Percentiles rank a stretch among this genome's conserved stretches.
phyloP scores from a whole-genome alignment of 2,888 invertebrate genomes.

The Tachystola acroxantha region DNA sequence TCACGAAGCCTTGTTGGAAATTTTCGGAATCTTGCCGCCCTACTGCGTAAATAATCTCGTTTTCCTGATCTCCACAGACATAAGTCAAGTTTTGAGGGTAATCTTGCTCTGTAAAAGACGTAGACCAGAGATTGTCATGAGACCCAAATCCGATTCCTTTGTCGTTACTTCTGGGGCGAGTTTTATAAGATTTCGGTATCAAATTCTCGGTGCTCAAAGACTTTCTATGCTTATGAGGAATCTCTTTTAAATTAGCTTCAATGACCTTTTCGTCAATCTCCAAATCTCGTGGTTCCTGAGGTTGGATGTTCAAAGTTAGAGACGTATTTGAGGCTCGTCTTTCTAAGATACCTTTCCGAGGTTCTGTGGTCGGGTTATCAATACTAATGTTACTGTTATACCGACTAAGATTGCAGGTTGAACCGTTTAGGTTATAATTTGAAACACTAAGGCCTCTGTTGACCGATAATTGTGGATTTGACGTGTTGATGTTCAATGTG shows the following conservation, averaged over 20 bases:
- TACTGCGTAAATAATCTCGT: conserved; percentile 71
- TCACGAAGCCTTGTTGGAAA: conserved; percentile 53
- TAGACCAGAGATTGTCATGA: conserved; percentile 72
- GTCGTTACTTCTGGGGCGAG: conserved; percentile 47
- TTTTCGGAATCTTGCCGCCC: conserved; percentile 59
- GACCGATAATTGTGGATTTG: conserved; percentile 65
- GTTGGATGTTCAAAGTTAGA: conserved; percentile 81
- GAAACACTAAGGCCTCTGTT: conserved; percentile 69
- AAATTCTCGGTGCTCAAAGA: conserved; percentile 81
- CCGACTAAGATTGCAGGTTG: conserved; percentile 66
- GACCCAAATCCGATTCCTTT: conserved; percentile 61
- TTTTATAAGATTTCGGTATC: conserved; percentile 69
- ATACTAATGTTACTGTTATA: conserved; percentile 72
- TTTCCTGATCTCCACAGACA: conserved; percentile 68
- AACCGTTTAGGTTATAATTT: conserved; percentile 71
- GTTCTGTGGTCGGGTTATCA: conserved; percentile 50
- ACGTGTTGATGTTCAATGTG: conserved; percentile 83
- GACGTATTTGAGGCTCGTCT: conserved; percentile 91
- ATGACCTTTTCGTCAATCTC: conserved; percentile 64
- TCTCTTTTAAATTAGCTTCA: conserved; percentile 51
- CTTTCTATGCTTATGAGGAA: conserved; percentile 68
- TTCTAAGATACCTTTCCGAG: conserved; percentile 82
- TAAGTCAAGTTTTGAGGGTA: conserved; percentile 61
- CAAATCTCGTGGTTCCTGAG: conserved; percentile 54
- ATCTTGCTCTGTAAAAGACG: conserved; percentile 58